Conservation (phyloP, 1,140 invertebrate genomes). For the Contarinia nasturtii region DNA sequence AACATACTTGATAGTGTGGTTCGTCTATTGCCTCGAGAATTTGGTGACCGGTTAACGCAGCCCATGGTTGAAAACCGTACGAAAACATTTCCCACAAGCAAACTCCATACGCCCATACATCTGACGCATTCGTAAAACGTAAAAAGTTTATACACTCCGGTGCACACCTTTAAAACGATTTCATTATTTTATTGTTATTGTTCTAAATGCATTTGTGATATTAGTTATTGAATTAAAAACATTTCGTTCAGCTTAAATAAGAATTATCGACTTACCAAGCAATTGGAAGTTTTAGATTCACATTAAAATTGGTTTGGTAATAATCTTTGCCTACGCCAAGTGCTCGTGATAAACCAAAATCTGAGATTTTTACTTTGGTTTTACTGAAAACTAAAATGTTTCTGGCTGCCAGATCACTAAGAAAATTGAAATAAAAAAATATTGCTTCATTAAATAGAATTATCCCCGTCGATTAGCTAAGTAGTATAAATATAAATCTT, state of each 20-base stretch:
- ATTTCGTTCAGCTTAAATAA: too few species aligned
- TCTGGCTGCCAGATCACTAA: conserved; percentile 76
- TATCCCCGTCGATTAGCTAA: not conserved
- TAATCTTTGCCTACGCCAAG: conserved; percentile 97
- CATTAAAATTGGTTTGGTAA: conserved; percentile 96
- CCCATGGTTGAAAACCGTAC: conserved; percentile 95
- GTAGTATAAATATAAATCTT: too few species aligned
- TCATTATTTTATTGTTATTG: too few species aligned
- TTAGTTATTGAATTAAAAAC: too few species aligned
- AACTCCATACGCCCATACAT: conserved; percentile 95
- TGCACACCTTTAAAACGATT: conserved; percentile 49
- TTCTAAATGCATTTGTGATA: too few species aligned
- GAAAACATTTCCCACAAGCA: conserved; percentile 98
- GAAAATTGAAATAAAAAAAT: conserved; percentile 13
- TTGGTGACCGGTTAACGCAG: conserved; percentile 83
- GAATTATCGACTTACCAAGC: conserved; percentile 70
- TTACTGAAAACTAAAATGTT: conserved; percentile 94
- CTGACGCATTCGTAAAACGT: conserved; percentile 86
- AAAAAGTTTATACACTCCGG: conserved; percentile 95
- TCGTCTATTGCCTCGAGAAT: conserved; percentile 91
- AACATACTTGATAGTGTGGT: conserved; percentile 53
- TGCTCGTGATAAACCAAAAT: conserved; percentile 88
- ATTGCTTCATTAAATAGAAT: conserved; percentile 5
- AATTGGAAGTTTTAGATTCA: conserved; percentile 92
- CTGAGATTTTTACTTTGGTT: conserved; percentile 94